Evolutionary conservation across 2,888 invertebrate species (phyloP).

Genomic region (Leptinotarsa rubiginosa): DNA sequence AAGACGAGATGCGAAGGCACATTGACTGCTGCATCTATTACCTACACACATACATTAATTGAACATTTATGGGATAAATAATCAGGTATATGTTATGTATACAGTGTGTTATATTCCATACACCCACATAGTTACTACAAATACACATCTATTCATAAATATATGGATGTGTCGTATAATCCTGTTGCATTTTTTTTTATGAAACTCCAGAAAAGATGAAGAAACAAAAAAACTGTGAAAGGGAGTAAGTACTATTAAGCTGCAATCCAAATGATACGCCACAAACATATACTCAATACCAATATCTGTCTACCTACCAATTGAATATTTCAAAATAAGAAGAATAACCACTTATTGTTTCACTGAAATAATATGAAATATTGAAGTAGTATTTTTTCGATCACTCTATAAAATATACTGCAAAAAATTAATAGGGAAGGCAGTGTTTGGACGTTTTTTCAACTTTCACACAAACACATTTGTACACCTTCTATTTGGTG

Average conservation of each 20-base stretch:
- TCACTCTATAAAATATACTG: background rate
- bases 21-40: slow-evolving; percentile 41
- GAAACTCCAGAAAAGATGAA: too few relatives aligned
- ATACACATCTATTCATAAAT: too few relatives aligned
- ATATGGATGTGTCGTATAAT: too few relatives aligned
- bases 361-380: background rate
- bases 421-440: background rate
- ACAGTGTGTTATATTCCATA: background rate
- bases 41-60: slow-evolving; percentile 36
- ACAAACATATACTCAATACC: too few relatives aligned
- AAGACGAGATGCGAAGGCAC: slow-evolving; percentile 37
- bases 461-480: background rate
- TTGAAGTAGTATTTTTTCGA: background rate
- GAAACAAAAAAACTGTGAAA: too few relatives aligned
- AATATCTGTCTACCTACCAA: background rate
- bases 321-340: background rate
- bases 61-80: slow-evolving; percentile 34
- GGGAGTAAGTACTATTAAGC: too few relatives aligned
- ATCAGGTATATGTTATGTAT: slow-evolving; percentile 6
- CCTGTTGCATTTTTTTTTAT: too few relatives aligned
- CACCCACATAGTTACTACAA: too few relatives aligned
- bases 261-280: too few relatives aligned
- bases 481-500: too few relatives aligned
- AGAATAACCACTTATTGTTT: background rate
- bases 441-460: background rate